Evolutionary conservation across 1,140 invertebrate genomes (phyloP).

Genomic region (Drosophila carrolli): DNA sequence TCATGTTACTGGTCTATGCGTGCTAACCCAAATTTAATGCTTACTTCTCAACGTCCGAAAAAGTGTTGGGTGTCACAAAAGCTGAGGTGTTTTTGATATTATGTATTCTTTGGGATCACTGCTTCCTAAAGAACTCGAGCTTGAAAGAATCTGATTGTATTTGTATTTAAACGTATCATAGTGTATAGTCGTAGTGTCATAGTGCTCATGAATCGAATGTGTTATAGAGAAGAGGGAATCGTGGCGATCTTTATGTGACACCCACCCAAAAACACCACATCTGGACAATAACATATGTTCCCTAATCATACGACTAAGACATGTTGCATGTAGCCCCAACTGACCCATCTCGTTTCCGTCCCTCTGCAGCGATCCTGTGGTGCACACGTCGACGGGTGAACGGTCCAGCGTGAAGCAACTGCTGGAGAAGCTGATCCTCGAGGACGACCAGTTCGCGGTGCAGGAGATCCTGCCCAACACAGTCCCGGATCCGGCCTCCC

Average conservation of each 20-base stretch:
- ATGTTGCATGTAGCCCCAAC: no score
- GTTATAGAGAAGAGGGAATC: not conserved
- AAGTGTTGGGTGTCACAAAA: not conserved
- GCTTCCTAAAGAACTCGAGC: no score
- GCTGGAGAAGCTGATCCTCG: constrained; percentile 94
- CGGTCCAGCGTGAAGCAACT: constrained; percentile 92
- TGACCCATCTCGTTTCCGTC: constrained; percentile 14
- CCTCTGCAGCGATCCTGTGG: constrained; percentile 92
- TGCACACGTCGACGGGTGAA: constrained; percentile 94
- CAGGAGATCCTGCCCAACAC: constrained; percentile 97
- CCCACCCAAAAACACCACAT: not conserved
- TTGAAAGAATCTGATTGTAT: no score
- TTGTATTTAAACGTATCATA: no score
- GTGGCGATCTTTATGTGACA: not conserved
- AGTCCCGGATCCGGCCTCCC: constrained; percentile 95
- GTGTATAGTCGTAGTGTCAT: no score
- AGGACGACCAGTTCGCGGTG: constrained; percentile 96
- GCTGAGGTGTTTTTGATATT: no score
- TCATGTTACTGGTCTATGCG: constrained; percentile 32
- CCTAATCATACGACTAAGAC: not conserved
- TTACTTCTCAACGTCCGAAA: not conserved
- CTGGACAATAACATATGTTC: constrained; percentile 7
- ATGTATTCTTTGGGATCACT: no score
- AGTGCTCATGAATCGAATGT: no score
- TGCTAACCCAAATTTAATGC: constrained; percentile 38